Conservation (phyloP, 2,113 vertebrate genomes). For the Ploceus nigricollis region DNA sequence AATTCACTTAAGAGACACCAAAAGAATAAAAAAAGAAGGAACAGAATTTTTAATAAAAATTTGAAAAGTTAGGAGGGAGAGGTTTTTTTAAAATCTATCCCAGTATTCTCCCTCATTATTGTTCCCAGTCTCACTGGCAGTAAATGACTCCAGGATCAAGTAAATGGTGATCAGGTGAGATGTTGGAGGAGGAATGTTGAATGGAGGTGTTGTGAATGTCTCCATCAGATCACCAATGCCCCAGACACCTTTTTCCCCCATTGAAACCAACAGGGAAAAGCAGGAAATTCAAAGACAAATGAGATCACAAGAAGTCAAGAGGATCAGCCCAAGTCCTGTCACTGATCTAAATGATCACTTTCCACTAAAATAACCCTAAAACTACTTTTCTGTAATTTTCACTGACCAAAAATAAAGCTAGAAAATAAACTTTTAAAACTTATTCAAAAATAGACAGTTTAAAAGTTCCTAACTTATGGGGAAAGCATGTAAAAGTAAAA, state of each 20-base stretch:
- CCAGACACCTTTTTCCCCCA: not conserved
- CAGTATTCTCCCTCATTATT: not conserved
- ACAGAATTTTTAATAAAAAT: not conserved
- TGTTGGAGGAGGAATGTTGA: rapidly evolving
- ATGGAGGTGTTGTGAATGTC: not conserved
- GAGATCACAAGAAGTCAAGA: not conserved
- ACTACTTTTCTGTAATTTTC: not conserved
- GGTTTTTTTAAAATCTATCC: not conserved
- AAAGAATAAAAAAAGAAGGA: not conserved
- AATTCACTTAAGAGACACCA: not conserved
- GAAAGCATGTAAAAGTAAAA: not conserved
- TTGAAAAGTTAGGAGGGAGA: not conserved
- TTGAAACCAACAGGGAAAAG: not conserved
- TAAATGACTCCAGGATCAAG: not conserved
- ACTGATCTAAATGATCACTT: not conserved
- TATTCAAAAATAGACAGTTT: not conserved
- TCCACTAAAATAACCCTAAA: not conserved
- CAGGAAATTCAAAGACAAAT: not conserved
- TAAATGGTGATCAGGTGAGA: not conserved
- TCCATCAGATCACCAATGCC: not conserved
- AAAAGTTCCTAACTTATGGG: not conserved
- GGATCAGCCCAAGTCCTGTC: not conserved
- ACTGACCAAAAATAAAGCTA: not conserved
- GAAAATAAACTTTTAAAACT: not conserved
- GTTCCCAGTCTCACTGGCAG: not conserved